Evolutionary conservation across 2,113 vertebrate genomes (phyloP).

Genomic region (Axis porcinus): DNA sequence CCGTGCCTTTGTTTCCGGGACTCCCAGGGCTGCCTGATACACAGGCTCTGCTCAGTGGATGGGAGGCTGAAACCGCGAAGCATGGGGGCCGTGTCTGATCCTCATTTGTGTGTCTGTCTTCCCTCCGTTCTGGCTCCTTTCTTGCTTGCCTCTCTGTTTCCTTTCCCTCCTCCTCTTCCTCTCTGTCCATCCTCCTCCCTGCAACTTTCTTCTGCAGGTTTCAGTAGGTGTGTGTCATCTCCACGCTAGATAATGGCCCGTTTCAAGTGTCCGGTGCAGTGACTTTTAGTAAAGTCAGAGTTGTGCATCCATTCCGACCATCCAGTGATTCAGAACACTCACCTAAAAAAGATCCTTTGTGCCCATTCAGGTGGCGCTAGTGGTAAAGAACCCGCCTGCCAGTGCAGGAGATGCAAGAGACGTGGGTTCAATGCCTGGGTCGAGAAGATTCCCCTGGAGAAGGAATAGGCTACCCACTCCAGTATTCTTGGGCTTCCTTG

Average conservation of each 20-base stretch:
- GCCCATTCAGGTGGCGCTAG: neutral
- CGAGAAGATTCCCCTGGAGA: neutral
- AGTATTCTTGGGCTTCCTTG: neutral
- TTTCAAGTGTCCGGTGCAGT: no score
- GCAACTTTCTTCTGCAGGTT: neutral
- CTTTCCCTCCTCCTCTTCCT: neutral
- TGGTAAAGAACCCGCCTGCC: neutral
- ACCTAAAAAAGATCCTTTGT: neutral
- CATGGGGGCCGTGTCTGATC: neutral
- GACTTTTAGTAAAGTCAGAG: neutral
- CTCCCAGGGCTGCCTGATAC: accelerated
- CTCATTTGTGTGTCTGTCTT: neutral
- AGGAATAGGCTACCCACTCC: neutral
- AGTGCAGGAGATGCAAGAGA: neutral
- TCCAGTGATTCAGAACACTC: neutral
- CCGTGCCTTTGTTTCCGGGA: no score
- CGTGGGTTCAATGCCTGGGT: neutral
- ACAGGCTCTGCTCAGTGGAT: accelerated
- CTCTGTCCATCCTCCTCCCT: neutral
- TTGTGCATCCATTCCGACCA: accelerated
- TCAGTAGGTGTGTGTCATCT: neutral
- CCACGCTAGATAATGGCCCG: accelerated
- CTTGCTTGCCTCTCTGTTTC: neutral
- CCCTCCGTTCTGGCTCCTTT: neutral
- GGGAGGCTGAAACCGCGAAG: neutral